Base-by-base conservation (phyloP, 2,797 vertebrate genomes). In the Galago senegalensis region DNA sequence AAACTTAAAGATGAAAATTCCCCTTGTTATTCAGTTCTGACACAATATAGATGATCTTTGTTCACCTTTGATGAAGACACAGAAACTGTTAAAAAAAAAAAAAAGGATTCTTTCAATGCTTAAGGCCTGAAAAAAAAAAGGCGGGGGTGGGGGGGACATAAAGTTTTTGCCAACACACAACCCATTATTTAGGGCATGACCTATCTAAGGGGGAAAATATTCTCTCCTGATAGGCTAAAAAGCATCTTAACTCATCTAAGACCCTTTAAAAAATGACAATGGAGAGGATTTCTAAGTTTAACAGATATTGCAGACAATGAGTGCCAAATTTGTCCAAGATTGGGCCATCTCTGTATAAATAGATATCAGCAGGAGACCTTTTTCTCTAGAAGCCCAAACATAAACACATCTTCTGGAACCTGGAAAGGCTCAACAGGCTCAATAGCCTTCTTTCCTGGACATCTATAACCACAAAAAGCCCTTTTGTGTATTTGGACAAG, bases 161-260 rank as follows among this genome's bases (percentile, higher is more conserved):
- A 34, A 25, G n/a, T 60, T 73, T 46, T 95, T 73, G 18, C 49
- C 67, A 91, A 61, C 40, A 29, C 17, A 37, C 21, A 46, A 40
- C 79, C 25, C 31, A 53, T 73, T 65, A 73, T 63, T 91, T 73
- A 80, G 65, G 17, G 82, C 17, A 79, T 65, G 29, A 58, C 31
- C 34, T 43, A 84, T 73, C 10, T 70, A 56, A 95, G 43, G 5
- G 11, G 37, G n/a, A 72, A 72, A 56, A 89, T 5, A 63, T 2
- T 84, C 6, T 53, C 21, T 56, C 8, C 12, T 77, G 53, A 75
- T 10, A 75, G 70, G 25, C 75, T 89, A 56, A 56, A 70, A 84
- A 89, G 29, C 76, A 61, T 92, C 79, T 53, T 83, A 77, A 92
- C 2, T 69, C 77, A 88, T 46, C 72, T 14, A 53, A 89, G 56